Evolutionary conservation across 2,113 vertebrate species (phyloP).

Genomic region (Percopsis transmontana): DNA sequence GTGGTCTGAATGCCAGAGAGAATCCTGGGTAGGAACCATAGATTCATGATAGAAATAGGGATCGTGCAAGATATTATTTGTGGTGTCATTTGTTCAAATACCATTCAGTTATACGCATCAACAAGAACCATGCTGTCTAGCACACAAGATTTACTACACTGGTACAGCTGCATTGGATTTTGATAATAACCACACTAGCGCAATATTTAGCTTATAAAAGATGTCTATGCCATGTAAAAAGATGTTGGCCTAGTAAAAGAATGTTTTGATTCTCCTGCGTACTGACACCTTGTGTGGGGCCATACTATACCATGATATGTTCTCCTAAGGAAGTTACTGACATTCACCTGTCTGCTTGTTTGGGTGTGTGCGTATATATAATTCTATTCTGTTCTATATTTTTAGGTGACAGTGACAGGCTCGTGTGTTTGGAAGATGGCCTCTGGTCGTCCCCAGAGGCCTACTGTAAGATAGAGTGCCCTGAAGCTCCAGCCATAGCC

Average conservation of each 20-base stretch:
- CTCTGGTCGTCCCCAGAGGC: conserved; percentile 96
- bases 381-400: conserved; percentile 28
- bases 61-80: conserved; percentile 48
- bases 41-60: conserved; percentile 41
- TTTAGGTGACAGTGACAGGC: conserved; percentile 85
- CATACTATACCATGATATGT: neutral
- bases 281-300: conserved; percentile 25
- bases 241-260: conserved; percentile 63
- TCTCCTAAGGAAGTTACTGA: too few species aligned
- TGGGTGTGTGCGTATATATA: neutral
- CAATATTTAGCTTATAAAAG: conserved; percentile 35
- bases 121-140: conserved; percentile 3
- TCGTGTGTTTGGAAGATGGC: conserved; percentile 91
- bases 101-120: conserved; percentile 19
- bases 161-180: conserved; percentile 38
- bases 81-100: conserved; percentile 52
- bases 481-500: conserved; percentile 66
- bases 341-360: neutral
- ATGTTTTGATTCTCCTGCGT: conserved; percentile 33
- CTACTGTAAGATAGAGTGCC: conserved; percentile 94
- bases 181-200: conserved; percentile 30
- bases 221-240: conserved; percentile 35
- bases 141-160: neutral
- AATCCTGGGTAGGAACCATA: conserved; percentile 13
- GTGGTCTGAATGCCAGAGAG: conserved; percentile 35